Evolutionary conservation across 1,140 invertebrate genomes (phyloP).

Genomic region (Luehdorfia chinensis): DNA sequence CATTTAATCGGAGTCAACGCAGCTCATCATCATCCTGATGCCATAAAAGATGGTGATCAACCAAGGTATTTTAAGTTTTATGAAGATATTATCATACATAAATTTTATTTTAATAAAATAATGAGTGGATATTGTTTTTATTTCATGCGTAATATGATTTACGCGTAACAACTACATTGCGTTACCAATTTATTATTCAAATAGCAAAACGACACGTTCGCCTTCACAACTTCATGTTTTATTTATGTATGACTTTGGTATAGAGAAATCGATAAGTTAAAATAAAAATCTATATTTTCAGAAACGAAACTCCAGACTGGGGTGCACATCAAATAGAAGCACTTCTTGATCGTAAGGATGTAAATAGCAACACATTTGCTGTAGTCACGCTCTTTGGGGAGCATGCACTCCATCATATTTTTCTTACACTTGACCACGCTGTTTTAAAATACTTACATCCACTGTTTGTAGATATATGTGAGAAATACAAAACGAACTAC

Average conservation of each 20-base stretch:
- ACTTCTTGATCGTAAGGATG: constrained; percentile 83
- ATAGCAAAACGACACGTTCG: no score
- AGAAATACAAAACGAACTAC: constrained; percentile 82
- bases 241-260: no score
- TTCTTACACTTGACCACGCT: constrained; percentile 89
- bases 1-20: constrained; percentile 83
- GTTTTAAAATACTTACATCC: constrained; percentile 82
- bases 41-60: constrained; percentile 90
- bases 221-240: no score
- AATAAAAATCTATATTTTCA: no score
- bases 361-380: constrained; percentile 83
- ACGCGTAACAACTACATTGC: no score
- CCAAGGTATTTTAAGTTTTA: constrained; percentile 63
- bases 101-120: no score
- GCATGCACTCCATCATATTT: constrained; percentile 87
- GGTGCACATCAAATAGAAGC: constrained; percentile 87
- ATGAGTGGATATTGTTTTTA: no score
- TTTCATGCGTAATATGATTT: no score
- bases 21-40: constrained; percentile 89
- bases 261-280: no score
- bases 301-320: constrained; percentile 82
- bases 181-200: no score
- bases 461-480: constrained; percentile 81
- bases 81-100: no score
- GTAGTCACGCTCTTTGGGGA: constrained; percentile 87